Percentiles rank a stretch among this genome's conserved stretches.
Conservation (phyloP, 2,888 invertebrate genomes). For the Ophion slaviceki region DNA sequence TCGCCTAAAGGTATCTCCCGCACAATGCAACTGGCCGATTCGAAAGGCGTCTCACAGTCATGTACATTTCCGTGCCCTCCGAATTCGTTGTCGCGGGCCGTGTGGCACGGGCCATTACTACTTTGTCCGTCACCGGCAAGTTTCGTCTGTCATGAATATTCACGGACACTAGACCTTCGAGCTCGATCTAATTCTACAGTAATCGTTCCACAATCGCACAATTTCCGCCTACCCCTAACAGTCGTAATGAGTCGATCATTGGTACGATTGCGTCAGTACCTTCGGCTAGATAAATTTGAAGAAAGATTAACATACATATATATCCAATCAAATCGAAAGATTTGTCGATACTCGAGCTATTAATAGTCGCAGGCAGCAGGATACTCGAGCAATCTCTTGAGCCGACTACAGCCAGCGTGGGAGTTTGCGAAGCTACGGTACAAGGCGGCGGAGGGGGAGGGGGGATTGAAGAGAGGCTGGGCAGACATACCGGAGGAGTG, state of each 20-base stretch:
- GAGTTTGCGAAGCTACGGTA: constrained; percentile 19
- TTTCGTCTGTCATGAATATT: no score
- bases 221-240: neutral
- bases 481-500: constrained; percentile 33
- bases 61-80: no score
- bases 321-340: constrained; percentile 30
- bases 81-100: no score
- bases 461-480: neutral
- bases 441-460: neutral
- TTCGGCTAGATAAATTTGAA: constrained; percentile 22
- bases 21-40: no score
- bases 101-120: no score
- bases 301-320: neutral
- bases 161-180: no score
- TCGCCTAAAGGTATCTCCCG: no score
- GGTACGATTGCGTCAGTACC: constrained; percentile 12
- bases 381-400: constrained; percentile 41
- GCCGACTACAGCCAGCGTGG: constrained; percentile 37
- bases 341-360: constrained; percentile 52
- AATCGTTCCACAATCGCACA: neutral
- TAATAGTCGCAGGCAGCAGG: constrained; percentile 55
- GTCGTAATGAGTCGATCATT: neutral
- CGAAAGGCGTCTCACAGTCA: no score
- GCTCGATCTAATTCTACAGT: no score
- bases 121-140: no score